Evolutionary conservation across 2,113 vertebrate species (phyloP).

Genomic region (Ophiodon elongatus): DNA sequence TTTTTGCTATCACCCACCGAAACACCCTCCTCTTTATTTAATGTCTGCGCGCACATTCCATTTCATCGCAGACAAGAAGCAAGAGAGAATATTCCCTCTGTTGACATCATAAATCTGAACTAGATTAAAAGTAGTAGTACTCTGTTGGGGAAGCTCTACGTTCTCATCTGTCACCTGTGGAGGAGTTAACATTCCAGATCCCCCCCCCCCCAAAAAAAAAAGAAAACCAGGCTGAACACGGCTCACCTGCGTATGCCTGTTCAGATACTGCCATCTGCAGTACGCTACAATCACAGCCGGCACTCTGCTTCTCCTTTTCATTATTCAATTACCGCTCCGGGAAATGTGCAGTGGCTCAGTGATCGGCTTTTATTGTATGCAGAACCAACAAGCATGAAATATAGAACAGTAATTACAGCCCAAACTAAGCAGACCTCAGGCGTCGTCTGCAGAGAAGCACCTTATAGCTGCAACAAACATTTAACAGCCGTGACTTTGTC

Average conservation of each 20-base stretch:
- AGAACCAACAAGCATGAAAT: conserved; percentile 76
- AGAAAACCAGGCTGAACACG: not conserved
- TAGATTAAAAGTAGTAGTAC: conserved; percentile 76
- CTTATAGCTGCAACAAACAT: conserved; percentile 60
- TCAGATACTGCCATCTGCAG: conserved; percentile 86
- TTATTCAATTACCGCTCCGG: conserved; percentile 62
- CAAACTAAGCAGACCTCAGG: conserved; percentile 65
- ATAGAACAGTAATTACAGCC: conserved; percentile 72
- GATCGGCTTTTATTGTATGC: conserved; percentile 65
- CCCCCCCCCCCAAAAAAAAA: not conserved
- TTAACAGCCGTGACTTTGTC: conserved; percentile 67
- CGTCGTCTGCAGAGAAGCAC: conserved; percentile 60
- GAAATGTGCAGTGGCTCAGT: conserved; percentile 63
- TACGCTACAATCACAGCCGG: conserved; percentile 33
- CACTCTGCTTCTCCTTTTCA: conserved; percentile 15
- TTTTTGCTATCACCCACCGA: conserved; percentile 51
- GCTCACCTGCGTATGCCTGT: conserved; percentile 56
- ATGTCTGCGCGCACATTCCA: conserved; percentile 69
- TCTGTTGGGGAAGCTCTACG: conserved; percentile 68
- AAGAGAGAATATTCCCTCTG: conserved; percentile 70
- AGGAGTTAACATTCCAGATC: conserved; percentile 56
- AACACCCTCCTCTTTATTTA: conserved; percentile 76
- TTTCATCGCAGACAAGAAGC: conserved; percentile 74
- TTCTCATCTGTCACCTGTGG: conserved; percentile 78
- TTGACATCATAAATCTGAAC: conserved; percentile 82